Percentiles rank a stretch among this genome's conserved stretches.
phyloP scores from a whole-genome alignment of 37 sponge, comb jelly and placozoan species.

The Ianthella basta region DNA sequence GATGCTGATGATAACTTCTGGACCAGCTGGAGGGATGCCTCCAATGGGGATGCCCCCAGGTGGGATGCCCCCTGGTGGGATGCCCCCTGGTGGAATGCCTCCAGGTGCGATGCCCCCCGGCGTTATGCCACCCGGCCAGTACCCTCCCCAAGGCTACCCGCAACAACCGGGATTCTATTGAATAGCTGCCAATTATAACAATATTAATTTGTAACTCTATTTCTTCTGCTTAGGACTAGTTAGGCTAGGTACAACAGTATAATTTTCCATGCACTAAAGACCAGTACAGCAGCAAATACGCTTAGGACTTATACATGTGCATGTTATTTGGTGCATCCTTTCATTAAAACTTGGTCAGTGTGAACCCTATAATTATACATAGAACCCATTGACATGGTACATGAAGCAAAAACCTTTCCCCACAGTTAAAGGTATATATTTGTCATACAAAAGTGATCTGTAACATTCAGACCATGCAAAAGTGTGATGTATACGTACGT shows the following conservation, averaged over 20 bases:
- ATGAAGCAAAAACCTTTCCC: no score
- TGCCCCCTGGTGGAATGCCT: conserved; percentile 15
- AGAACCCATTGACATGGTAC: no score
- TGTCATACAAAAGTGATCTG: no score
- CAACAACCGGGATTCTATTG: conserved; percentile 14
- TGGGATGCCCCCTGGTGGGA: conserved; percentile 34
- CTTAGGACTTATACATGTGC: neutral
- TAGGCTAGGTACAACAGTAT: neutral
- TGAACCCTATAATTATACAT: no score
- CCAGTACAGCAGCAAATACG: neutral
- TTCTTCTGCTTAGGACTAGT: neutral
- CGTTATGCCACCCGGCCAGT: conserved; percentile 10
- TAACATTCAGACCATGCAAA: no score
- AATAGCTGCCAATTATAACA: conserved; percentile 19
- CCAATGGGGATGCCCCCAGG: conserved; percentile 45
- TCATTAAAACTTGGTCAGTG: no score
- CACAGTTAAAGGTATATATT: no score
- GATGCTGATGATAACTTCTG: conserved; percentile 89
- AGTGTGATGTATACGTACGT: no score
- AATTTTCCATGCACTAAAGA: neutral
- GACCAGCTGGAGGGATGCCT: conserved; percentile 33
- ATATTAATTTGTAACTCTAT: conserved; percentile 9
- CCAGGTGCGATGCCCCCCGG: conserved; percentile 38
- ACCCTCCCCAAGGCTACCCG: neutral
- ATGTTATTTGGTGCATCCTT: no score